phyloP scores from a whole-genome alignment of 2,797 vertebrate genomes.

The Danio tinwini region DNA sequence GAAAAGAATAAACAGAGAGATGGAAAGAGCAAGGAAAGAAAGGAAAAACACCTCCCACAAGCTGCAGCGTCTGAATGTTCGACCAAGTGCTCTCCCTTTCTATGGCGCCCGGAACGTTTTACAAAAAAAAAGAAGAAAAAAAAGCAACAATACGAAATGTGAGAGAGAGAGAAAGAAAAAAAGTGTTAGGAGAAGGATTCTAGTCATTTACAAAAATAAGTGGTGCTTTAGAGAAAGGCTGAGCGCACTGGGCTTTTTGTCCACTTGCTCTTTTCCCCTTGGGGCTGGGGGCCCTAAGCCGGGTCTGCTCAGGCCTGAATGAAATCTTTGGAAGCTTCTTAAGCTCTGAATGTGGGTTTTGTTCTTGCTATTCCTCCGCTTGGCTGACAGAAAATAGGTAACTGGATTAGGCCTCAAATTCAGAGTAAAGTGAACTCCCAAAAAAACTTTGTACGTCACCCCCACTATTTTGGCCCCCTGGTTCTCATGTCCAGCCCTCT shows the following conservation, averaged over 20 bases:
- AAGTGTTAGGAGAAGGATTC: slow-evolving; percentile 60
- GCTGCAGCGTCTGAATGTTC: slow-evolving; percentile 61
- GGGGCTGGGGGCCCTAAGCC: slow-evolving; percentile 81
- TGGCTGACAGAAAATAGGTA: slow-evolving; percentile 89
- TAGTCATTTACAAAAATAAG: slow-evolving; percentile 79
- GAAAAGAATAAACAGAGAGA: slow-evolving; percentile 58
- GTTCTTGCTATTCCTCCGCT: slow-evolving; percentile 85
- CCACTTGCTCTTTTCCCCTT: slow-evolving; percentile 76
- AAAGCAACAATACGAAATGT: slow-evolving; percentile 63
- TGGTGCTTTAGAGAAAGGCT: slow-evolving; percentile 72
- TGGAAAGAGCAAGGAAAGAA: slow-evolving; percentile 56
- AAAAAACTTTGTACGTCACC: slow-evolving; percentile 80
- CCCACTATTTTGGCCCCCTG: slow-evolving; percentile 63
- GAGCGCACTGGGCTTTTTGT: slow-evolving; percentile 71
- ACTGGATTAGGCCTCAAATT: slow-evolving; percentile 88
- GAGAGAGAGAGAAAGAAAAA: slow-evolving; percentile 53
- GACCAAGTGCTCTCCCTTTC: slow-evolving; percentile 45
- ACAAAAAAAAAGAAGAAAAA: slow-evolving; percentile 44
- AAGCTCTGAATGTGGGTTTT: slow-evolving; percentile 86
- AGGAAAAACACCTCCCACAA: slow-evolving; percentile 59
- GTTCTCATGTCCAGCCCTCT: slow-evolving; percentile 63
- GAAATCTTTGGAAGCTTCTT: slow-evolving; percentile 86
- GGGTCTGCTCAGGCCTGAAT: slow-evolving; percentile 81
- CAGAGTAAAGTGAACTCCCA: slow-evolving; percentile 86
- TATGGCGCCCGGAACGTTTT: slow-evolving; percentile 54